Base-by-base conservation (phyloP, 2,113 vertebrate species). In the Oophaga pumilio region DNA sequence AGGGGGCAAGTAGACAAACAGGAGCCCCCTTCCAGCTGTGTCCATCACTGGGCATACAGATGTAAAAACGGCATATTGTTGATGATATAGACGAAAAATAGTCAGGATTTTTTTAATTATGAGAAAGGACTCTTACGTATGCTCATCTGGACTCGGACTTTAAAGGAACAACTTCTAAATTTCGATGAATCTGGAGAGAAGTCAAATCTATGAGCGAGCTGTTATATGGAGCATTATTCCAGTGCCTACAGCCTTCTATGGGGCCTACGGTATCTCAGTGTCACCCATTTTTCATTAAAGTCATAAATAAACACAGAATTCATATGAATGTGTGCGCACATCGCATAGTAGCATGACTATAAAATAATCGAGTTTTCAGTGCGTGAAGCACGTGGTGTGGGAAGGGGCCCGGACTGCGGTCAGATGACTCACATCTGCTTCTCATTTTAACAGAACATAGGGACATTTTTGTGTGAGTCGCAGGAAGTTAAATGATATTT, bases 391-490 rank as follows among this genome's bases (percentile, higher is more conserved):
- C 85, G 69, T 86, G 79, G 33, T 13, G 50, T 62, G 78, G 57
- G 80, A 74, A 13, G 69, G 50, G 71, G 22, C 17, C n/a, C n/a
- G 26, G 28, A 9, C 15, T 84, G 71, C 14, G 71, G 87, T 88
- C 81, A 76, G 71, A 83, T 88, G 87, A 88, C 87, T 88, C 57
- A 83, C 87, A 88, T 88, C 87, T 88, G 87, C 26, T 57, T 88
- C 49, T 77, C 26, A 77, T 84, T 87, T 71, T 11, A 57, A 26
- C 60, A 18, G 66, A 59, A 84, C 56, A 88, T 81, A 88, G 77
- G 87, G 81, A 84, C 71, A 77, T 88, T 88, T 83, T 84, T 84
- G 80, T 84, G 68, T 84, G 62, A 88, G 80, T 69, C 81, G 49
- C 7, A 64, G 59, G 43, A 24, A 73, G 60, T 73, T 33, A 73